Conservation (phyloP, 2,888 invertebrate species). For the Boloria selene region DNA sequence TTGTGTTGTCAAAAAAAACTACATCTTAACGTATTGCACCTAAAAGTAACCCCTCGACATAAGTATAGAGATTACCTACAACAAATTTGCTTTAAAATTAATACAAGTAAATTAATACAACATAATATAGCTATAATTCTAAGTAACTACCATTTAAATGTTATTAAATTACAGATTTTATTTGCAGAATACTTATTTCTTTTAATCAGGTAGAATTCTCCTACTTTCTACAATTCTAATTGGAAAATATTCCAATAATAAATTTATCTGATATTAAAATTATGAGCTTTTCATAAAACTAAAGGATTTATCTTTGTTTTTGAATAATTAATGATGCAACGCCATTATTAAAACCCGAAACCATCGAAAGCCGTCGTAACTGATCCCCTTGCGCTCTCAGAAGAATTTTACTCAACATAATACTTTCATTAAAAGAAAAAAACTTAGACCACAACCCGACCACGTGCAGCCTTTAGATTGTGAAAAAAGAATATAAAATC, state of each 20-base stretch:
- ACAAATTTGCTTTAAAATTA: no score
- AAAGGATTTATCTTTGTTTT: background rate
- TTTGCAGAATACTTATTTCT: no score
- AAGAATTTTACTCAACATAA: constrained; percentile 74
- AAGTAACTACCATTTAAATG: no score
- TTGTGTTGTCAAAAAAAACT: no score
- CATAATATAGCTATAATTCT: no score
- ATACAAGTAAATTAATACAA: no score
- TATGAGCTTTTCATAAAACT: background rate
- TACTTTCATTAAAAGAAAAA: constrained; percentile 72
- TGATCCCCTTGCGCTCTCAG: constrained; percentile 54
- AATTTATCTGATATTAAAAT: background rate
- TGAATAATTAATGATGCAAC: constrained; percentile 36
- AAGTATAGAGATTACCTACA: no score
- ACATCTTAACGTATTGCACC: no score
- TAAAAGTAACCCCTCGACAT: no score
- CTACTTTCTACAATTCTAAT: constrained; percentile 1
- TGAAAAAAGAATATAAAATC: constrained; percentile 66
- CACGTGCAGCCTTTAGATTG: constrained; percentile 73
- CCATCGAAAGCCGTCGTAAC: constrained; percentile 55
- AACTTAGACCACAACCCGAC: constrained; percentile 73
- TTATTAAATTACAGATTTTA: no score
- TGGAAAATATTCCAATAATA: constrained; percentile 16
- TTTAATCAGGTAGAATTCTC: no score
- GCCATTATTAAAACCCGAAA: constrained; percentile 40